Base-by-base conservation (phyloP, 2,113 vertebrate genomes). In the Lophotis ruficrista region DNA sequence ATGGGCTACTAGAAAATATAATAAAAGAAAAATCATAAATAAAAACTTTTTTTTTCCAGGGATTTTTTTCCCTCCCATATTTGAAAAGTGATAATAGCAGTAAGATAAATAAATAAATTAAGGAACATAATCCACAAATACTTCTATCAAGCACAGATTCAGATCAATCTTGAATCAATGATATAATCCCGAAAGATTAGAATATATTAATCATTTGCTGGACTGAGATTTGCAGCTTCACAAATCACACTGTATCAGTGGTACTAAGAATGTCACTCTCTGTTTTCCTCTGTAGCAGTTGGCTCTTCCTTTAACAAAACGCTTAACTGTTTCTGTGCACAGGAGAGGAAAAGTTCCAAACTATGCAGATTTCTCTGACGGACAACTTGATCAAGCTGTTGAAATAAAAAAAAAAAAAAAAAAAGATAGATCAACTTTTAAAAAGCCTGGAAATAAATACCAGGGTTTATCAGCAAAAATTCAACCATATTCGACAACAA, bases 301-400 rank as follows among this genome's bases (percentile, higher is more conserved):
- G 97, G 89, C 33, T 98, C 97, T 18, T 98, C 98, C 37, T 97
- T 97, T 86, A 98, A 94, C 56, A 98, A 95, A 77, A 96, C 64
- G 19, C 93, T 96, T 83, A 98, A 92, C 84, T 98, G 98, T 70
- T 98, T 98, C 94, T 98, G 98, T 35, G 98, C 98, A 82, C 98
- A 98, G 24, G 98, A 98, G n/a, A 98, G 98, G 97, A 98, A 98
- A 45, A 98, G 97, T 91, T 98, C 98, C 98, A 98, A 95, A 87
- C 98, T 98, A 87, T 96, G 97, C 35, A 98, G 97, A 96, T 97
- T 98, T 90, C 98, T 97, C 64, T 98, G 98, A 38, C 96, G 98
- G 51, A 98, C 94, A 68, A 98, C 96, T 92, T 98, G 97, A 94
- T 98, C 98, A 51, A 98, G 97, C 98, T 98, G 97, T 86, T 51